Base-by-base conservation (phyloP, 2,797 vertebrate genomes). In the Hephaestus fuliginosus region DNA sequence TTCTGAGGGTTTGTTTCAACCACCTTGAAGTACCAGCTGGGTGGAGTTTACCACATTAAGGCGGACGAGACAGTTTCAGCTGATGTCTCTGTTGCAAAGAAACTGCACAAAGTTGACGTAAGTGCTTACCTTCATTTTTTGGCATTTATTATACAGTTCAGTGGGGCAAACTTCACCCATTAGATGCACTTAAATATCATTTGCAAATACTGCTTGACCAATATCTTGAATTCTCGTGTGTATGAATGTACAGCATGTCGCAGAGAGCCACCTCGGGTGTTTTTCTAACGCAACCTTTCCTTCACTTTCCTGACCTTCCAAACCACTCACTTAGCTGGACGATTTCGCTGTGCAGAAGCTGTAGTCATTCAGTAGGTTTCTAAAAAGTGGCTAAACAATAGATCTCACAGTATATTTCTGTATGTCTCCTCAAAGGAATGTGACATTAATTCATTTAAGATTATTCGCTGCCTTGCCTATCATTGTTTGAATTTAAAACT, bases 151-250 rank as follows among this genome's bases (percentile, higher is more conserved):
- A 13, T 30, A 58, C 53, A 76, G 65, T 18, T 64, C 43, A 70
- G 18, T 65, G 57, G 25, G 69, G 51, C 46, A 70, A 83, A 65
- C 76, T 58, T 64, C 67, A 74, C 67, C 75, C 30, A 9, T 69
- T 18, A 78, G 74, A 79, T 89, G 80, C 72, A 78, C 79, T 78
- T 80, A 65, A 67, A 81, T 74, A 69, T 82, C 20, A 74, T 78
- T 71, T 78, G 52, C 74, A 74, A 64, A 48, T 70, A n/a, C 51
- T 49, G 36, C 79, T 71, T 2, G 15, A 74, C 49, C 70, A 58
- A 46, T 61, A 46, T 70, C 25, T 64, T 64, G 30, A 76, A 82
- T 76, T 76, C 25, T 14, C 1, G 8, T 53, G 57, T 83, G 72
- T 74, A 25, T 48, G 70, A 60, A 55, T 78, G 61, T 77, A 20